Evolutionary conservation across 2,113 vertebrate genomes (phyloP), one percentile per base, ranked within the genome.

Genomic region (Eulemur macaco): DNA sequence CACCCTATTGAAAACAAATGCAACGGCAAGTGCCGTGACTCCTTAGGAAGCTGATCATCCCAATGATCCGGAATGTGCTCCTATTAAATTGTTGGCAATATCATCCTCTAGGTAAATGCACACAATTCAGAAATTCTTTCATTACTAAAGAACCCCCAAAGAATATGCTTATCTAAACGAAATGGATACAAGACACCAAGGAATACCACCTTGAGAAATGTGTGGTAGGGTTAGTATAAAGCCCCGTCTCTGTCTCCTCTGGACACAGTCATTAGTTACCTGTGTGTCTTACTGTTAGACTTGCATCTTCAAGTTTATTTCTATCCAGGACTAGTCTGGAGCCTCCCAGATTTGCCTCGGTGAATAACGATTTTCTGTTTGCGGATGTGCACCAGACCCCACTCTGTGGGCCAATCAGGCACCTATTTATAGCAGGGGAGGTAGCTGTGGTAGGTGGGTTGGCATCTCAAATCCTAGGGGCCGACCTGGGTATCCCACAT

Each of bases 331-430:
- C 23, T 69, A 60, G 42, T 52, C 13, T 17, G 20, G 39, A 84
- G 42, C 4, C 45, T n/a, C 29, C 23, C 37, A 74, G n/a, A 20
- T n/a, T 56, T 64, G 45, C 58, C 27, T 34, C n/a, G 52, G 23
- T 47, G 21, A 76, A 83, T 20, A 64, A 54, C 64, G n/a, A 10
- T 52, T 60, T 92, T 73, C 66, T 50, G 39, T 34, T 63, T 52
- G 25, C 6, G 1, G 39, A 74, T 12, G 7, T 39, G 68, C 54
- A 13, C 29, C 63, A 58, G 37, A 56, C 29, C 15, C 56, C 17
- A 17, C 1, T n/a, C 6, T 56, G 8, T n/a, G 13, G n/a, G 29
- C 11, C 25, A 15, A 13, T 6, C 23, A 8, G 1, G 6, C 27
- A 47, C 20, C 47, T n/a, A 2, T 50, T 52, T 84, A 15, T 18